phyloP scores from a whole-genome alignment of 2,797 vertebrate species.

The Liparis tanakae region DNA sequence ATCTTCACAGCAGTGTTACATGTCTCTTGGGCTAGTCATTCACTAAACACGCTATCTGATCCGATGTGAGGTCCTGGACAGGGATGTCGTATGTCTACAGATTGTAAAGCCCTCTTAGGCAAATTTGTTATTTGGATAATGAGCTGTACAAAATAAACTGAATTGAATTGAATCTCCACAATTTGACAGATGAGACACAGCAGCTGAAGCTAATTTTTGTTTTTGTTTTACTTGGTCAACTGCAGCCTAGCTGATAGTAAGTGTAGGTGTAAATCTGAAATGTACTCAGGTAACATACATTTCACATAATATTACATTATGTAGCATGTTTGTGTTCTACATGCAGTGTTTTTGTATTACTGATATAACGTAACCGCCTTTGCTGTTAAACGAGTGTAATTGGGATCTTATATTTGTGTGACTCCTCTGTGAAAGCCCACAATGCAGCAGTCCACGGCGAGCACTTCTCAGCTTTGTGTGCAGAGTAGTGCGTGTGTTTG shows the following conservation, averaged over 20 bases:
- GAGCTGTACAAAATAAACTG: too few relatives aligned
- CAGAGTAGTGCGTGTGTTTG: constrained; percentile 33
- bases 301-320: neutral
- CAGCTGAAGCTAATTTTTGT: neutral
- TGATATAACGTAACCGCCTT: neutral
- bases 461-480: constrained; percentile 76
- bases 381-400: neutral
- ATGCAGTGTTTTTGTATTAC: neutral
- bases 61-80: too few relatives aligned
- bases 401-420: constrained; percentile 35
- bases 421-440: constrained; percentile 87
- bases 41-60: neutral
- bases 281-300: neutral
- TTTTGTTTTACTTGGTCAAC: neutral
- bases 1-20: neutral
- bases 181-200: constrained; percentile 8
- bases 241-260: neutral
- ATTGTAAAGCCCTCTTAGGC: too few relatives aligned
- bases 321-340: neutral
- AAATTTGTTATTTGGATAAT: too few relatives aligned
- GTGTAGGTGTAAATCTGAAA: neutral
- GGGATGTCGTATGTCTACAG: too few relatives aligned
- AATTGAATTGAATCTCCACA: neutral
- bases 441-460: constrained; percentile 69
- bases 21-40: neutral